These are phyloP conservation scores for Spisula solida DNA, from an alignment of 2,888 invertebrate genomes.

Conservation along the genomic window DNA sequence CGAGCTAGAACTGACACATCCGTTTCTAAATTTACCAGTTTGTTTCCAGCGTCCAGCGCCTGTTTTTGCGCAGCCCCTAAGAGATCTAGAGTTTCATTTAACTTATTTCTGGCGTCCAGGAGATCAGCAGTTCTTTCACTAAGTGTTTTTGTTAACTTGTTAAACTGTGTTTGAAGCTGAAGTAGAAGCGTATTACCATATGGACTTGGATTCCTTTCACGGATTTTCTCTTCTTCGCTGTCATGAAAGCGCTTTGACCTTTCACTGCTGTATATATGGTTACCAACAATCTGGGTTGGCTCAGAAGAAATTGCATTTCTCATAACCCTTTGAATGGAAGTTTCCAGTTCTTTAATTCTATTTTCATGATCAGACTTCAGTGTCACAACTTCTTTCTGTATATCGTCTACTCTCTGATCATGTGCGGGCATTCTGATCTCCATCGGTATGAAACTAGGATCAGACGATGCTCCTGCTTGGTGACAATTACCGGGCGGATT, in stretches of 20 bases:
- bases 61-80: constrained; percentile 76
- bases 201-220: neutral
- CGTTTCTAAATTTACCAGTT: constrained; percentile 77
- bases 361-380: constrained; percentile 75
- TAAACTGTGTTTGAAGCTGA: constrained; percentile 76
- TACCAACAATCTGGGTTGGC: neutral
- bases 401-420: constrained; percentile 59
- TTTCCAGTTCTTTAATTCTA: constrained; percentile 74
- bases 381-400: constrained; percentile 71
- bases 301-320: constrained; percentile 64
- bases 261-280: neutral
- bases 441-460: neutral
- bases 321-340: constrained; percentile 73
- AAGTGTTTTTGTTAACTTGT: constrained; percentile 72
- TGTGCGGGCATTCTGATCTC: constrained; percentile 11
- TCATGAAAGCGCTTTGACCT: constrained; percentile 12
- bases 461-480: neutral
- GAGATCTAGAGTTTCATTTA: constrained; percentile 76
- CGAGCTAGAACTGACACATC: constrained; percentile 74
- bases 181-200: constrained; percentile 71
- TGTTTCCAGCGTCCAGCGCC: constrained; percentile 71
- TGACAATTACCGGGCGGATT: constrained; percentile 56
- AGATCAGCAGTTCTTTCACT: constrained; percentile 73
- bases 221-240: neutral
- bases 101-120: constrained; percentile 72